Conservation (phyloP, 2,113 vertebrate genomes). For the Arizona elegans region DNA sequence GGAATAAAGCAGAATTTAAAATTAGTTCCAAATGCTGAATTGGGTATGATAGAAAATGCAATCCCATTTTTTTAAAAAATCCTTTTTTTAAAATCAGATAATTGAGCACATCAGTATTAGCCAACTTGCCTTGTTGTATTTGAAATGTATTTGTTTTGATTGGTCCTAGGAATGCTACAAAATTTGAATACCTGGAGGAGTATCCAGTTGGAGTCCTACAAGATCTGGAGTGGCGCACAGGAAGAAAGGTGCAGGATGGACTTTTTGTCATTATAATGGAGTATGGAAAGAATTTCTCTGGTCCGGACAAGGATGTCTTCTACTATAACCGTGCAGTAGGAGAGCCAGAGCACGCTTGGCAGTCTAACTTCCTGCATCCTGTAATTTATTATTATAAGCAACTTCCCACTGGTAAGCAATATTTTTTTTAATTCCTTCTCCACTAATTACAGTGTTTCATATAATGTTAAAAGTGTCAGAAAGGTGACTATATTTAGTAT, state of each 20-base stretch:
- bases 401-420: slow-evolving; percentile 83
- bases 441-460: neutral
- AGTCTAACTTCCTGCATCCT: slow-evolving; percentile 94
- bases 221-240: slow-evolving; percentile 79
- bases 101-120: neutral
- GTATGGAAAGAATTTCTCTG: slow-evolving; percentile 86
- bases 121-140: neutral
- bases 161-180: slow-evolving; percentile 65
- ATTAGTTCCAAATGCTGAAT: neutral
- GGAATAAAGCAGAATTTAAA: neutral
- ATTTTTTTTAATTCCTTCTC: neutral
- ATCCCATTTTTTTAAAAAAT: neutral
- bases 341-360: slow-evolving; percentile 87
- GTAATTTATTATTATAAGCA: slow-evolving; percentile 89
- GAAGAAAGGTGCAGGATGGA: slow-evolving; percentile 71
- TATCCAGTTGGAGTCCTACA: slow-evolving; percentile 85
- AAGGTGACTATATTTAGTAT: neutral
- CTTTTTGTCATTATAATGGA: slow-evolving; percentile 89
- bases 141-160: slow-evolving; percentile 1
- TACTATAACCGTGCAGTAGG: slow-evolving; percentile 81
- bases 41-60: neutral
- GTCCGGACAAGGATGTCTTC: slow-evolving; percentile 79
- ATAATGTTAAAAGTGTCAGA: neutral
- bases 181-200: slow-evolving; percentile 88
- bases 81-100: neutral